These are phyloP conservation scores for Ptychobarbus kaznakovi DNA, from an alignment of 2,797 vertebrate genomes.

Conservation along the genomic window DNA sequence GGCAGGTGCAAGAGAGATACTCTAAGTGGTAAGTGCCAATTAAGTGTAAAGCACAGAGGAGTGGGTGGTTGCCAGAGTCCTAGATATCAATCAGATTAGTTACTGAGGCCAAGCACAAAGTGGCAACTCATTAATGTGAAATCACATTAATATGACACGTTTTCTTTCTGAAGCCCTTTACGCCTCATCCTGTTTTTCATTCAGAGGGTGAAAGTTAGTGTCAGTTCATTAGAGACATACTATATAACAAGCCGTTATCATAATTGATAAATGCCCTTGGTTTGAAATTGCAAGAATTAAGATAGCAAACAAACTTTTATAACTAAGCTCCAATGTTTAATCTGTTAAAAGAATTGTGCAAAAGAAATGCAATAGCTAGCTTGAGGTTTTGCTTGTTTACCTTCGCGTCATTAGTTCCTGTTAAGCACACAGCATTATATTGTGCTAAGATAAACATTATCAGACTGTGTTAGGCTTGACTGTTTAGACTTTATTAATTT, in stretches of 20 bases:
- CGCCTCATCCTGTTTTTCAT: slow-evolving; percentile 26
- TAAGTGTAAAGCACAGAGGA: slow-evolving; percentile 62
- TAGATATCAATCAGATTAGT: slow-evolving; percentile 49
- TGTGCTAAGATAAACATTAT: slow-evolving; percentile 2
- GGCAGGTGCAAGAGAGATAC: slow-evolving; percentile 46
- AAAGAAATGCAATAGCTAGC: background rate
- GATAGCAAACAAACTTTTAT: background rate
- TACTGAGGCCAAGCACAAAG: slow-evolving; percentile 17
- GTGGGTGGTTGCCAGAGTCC: slow-evolving; percentile 36
- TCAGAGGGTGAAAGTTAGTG: slow-evolving; percentile 19
- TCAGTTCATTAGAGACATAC: slow-evolving; percentile 11
- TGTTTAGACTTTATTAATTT: slow-evolving; percentile 25
- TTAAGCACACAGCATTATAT: background rate
- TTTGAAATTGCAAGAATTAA: slow-evolving; percentile 2
- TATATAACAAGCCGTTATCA: background rate
- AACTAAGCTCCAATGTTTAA: background rate
- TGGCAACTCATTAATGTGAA: slow-evolving; percentile 38
- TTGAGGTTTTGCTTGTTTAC: background rate
- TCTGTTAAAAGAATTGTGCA: background rate
- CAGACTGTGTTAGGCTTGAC: background rate
- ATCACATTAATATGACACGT: slow-evolving; percentile 33
- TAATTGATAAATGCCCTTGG: slow-evolving; percentile 16
- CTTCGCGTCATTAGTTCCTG: background rate
- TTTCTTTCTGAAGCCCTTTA: slow-evolving; percentile 14
- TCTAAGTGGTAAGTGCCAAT: slow-evolving; percentile 66